phyloP scores from a whole-genome alignment of 2,797 vertebrate genomes.

The Antennarius maculatus region DNA sequence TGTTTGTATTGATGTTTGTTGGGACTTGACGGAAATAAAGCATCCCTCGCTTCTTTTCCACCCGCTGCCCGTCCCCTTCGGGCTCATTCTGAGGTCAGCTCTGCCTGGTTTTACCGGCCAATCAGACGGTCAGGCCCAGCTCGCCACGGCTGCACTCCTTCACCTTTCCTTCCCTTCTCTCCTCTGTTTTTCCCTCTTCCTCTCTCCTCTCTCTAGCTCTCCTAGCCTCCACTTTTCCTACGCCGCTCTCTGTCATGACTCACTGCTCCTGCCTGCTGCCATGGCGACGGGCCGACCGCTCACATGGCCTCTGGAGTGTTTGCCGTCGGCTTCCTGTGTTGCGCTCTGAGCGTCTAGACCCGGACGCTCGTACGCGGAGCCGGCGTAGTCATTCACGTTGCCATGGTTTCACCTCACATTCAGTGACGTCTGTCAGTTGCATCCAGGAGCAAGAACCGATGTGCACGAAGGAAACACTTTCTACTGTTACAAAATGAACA shows the following conservation, averaged over 20 bases:
- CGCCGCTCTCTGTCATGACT: slow-evolving; percentile 73
- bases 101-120: slow-evolving; percentile 52
- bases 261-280: slow-evolving; percentile 72
- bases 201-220: slow-evolving; percentile 10
- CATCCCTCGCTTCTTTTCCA: slow-evolving; percentile 61
- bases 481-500: background rate
- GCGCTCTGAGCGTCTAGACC: slow-evolving; percentile 23
- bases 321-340: slow-evolving; percentile 66
- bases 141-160: slow-evolving; percentile 56
- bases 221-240: slow-evolving; percentile 73
- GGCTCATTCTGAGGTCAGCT: slow-evolving; percentile 67
- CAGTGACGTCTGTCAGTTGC: slow-evolving; percentile 16
- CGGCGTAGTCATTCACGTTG: slow-evolving; percentile 50
- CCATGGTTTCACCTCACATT: slow-evolving; percentile 56
- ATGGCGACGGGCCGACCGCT: slow-evolving; percentile 74
- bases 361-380: slow-evolving; percentile 53
- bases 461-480: background rate
- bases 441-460: slow-evolving; percentile 11
- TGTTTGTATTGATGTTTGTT: slow-evolving; percentile 49
- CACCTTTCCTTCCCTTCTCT: slow-evolving; percentile 42
- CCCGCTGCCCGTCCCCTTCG: slow-evolving; percentile 54
- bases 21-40: slow-evolving; percentile 50
- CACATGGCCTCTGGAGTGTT: slow-evolving; percentile 71
- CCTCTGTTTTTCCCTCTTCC: slow-evolving; percentile 32
- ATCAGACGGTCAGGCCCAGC: slow-evolving; percentile 67